Conservation (phyloP, 1,140 invertebrate genomes). For the Thaumetopoea pityocampa region DNA sequence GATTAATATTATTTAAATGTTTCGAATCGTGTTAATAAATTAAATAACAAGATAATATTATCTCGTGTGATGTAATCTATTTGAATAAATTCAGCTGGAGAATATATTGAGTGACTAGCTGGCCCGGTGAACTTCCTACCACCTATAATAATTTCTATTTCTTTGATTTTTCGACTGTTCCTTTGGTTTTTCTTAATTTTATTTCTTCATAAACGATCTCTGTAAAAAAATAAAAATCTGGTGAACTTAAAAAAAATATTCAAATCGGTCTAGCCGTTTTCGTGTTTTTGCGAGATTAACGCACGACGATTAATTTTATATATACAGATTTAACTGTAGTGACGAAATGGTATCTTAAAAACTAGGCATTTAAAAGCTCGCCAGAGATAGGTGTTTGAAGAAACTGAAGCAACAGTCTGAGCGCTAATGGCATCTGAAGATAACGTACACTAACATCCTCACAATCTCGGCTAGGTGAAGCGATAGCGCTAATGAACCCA, state of each 20-base stretch:
- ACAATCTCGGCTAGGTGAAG: constrained; percentile 37
- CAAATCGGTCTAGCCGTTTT: too few relatives aligned
- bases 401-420: constrained; percentile 48
- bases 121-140: too few relatives aligned
- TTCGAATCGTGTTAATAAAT: constrained; percentile 10
- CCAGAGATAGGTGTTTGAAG: constrained; percentile 27
- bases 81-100: background rate
- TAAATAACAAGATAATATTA: constrained; percentile 15
- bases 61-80: constrained; percentile 4
- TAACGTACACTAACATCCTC: constrained; percentile 49
- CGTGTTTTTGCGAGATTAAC: too few relatives aligned
- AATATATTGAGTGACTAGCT: too few relatives aligned
- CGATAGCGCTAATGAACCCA: constrained; percentile 69
- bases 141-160: too few relatives aligned
- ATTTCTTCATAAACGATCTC: too few relatives aligned
- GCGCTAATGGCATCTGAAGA: constrained; percentile 62
- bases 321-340: too few relatives aligned
- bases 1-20: constrained; percentile 13
- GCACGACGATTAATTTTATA: too few relatives aligned
- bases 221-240: too few relatives aligned
- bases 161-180: too few relatives aligned
- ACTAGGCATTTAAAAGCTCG: constrained; percentile 30
- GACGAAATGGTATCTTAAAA: constrained; percentile 23
- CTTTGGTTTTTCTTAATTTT: too few relatives aligned
- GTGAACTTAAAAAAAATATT: too few relatives aligned